These are phyloP conservation scores for Griposia aprilina DNA, from an alignment of 2,888 invertebrate species.

Conservation along the genomic window DNA sequence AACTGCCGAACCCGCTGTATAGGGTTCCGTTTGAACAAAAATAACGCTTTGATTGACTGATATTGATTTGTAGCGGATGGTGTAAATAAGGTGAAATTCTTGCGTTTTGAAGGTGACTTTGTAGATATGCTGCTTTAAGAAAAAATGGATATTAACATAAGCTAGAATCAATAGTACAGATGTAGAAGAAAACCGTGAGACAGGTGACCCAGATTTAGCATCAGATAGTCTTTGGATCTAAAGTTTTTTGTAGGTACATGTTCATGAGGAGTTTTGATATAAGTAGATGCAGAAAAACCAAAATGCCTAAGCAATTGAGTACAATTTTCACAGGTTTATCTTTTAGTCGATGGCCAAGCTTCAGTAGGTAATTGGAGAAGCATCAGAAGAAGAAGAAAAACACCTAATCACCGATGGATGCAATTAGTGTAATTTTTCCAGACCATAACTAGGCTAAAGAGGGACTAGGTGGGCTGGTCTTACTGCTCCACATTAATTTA, in stretches of 20 bases:
- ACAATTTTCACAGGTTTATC: too few relatives aligned
- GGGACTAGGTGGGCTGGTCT: neutral
- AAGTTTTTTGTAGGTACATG: too few relatives aligned
- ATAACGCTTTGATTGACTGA: constrained; percentile 40
- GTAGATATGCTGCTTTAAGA: too few relatives aligned
- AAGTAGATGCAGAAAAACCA: too few relatives aligned
- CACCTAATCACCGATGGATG: fast-evolving
- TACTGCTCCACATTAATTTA: neutral
- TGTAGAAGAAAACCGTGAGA: neutral
- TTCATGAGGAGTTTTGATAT: too few relatives aligned
- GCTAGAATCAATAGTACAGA: too few relatives aligned
- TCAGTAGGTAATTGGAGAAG: neutral
- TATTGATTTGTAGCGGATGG: constrained; percentile 52
- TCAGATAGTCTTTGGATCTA: neutral
- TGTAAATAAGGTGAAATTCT: neutral
- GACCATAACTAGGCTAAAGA: neutral
- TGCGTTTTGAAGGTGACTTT: neutral
- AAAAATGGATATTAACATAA: too few relatives aligned
- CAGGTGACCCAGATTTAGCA: too few relatives aligned
- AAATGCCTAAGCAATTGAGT: too few relatives aligned
- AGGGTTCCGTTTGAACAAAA: constrained; percentile 62
- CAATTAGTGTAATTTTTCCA: neutral
- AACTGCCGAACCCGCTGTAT: constrained; percentile 65
- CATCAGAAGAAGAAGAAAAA: neutral
- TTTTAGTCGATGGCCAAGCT: neutral